These are phyloP conservation scores for Apoderus coryli DNA, from an alignment of 2,888 invertebrate genomes.

Conservation along the genomic window DNA sequence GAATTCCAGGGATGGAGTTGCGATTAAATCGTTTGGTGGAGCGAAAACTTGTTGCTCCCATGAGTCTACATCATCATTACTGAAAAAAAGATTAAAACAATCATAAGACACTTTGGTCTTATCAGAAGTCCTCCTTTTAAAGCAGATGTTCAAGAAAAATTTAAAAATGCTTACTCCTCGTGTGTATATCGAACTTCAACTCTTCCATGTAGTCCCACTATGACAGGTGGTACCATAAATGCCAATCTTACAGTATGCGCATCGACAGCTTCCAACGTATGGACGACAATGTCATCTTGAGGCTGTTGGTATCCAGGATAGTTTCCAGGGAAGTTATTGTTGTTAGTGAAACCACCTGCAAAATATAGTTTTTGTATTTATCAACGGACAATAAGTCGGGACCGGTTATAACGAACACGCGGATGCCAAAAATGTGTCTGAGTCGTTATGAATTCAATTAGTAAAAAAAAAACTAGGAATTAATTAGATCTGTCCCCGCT, in stretches of 20 bases:
- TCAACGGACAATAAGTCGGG: too few relatives aligned
- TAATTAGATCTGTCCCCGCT: too few relatives aligned
- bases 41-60: constrained; percentile 82
- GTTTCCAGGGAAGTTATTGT: too few relatives aligned
- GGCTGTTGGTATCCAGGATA: constrained; percentile 28
- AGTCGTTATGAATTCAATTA: too few relatives aligned
- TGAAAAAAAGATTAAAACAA: constrained; percentile 16
- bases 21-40: constrained; percentile 72
- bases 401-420: too few relatives aligned
- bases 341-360: too few relatives aligned
- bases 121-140: too few relatives aligned
- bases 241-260: constrained; percentile 66
- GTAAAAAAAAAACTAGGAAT: too few relatives aligned
- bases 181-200: constrained; percentile 79
- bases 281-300: constrained; percentile 38
- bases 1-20: constrained; percentile 74
- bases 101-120: neutral
- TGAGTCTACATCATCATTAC: constrained; percentile 44
- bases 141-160: too few relatives aligned
- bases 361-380: too few relatives aligned
- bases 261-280: constrained; percentile 56
- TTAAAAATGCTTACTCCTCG: constrained; percentile 42
- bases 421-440: too few relatives aligned
- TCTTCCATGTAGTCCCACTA: constrained; percentile 75
- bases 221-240: constrained; percentile 66